Evolutionary conservation across 2,113 vertebrate genomes (phyloP), one percentile per base, ranked within the genome.

Genomic region (Malurus alboscapulatus): DNA sequence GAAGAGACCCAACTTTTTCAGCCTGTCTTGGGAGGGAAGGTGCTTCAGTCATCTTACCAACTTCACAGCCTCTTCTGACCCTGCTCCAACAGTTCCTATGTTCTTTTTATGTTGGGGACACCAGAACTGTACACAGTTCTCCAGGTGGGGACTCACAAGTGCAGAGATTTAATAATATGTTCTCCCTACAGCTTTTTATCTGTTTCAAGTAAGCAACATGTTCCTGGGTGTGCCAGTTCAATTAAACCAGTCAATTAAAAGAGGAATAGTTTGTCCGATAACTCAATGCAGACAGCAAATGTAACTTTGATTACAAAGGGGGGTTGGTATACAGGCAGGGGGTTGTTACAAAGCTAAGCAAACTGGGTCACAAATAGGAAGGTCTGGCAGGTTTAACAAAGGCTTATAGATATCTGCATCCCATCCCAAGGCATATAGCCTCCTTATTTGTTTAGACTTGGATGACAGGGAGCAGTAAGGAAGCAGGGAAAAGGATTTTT

Each of bases 211-310:
- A 68, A 88, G 45, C 73, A 71, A 1, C 1, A 0, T 47, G 18
- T 17, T 51, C 12, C 20, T 11, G 50, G 30, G 24, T 68, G 50
- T 7, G 18, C 6, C 1, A 8, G 10, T 38, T 11, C 47, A 53
- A 10, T 40, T 25, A 67, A 36, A 20, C 6, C 1, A 8, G 10
- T 11, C 47, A 53, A 10, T 40, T 25, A 67, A 36, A 84, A 44
- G 44, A 34, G 5, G 11, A 34, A 17, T 0, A 0, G 2, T n/a
- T 75, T 47, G 40, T 42, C 22, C 34, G 40, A 54, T 45, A n/a
- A 5, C 14, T 82, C 1, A 0, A 2, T 38, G n/a, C n/a, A 69
- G 57, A 17, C 12, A 63, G 48, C 38, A 71, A 30, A 26, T 19
- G 6, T 42, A 25, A 38, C n/a, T 4, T 36, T 36, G 36, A 36